A percentile compares a stretch with the other conserved stretches of the same genome.
These are phyloP conservation scores for Drosophila eugracilis DNA, from an alignment of 1,140 invertebrate species.

Conservation along the genomic window DNA sequence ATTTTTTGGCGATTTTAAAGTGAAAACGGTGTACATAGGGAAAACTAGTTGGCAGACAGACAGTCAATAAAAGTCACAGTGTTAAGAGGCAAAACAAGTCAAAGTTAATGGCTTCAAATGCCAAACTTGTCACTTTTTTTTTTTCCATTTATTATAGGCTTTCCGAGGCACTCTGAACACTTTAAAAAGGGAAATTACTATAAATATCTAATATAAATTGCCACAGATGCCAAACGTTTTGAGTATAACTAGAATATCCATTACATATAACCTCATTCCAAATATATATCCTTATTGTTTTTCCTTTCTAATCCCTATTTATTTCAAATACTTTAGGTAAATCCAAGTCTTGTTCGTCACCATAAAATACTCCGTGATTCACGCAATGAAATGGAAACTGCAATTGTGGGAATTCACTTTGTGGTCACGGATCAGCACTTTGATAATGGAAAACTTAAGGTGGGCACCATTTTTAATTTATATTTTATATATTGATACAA, in stretches of 20 bases:
- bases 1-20: conserved; percentile 7
- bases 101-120: not conserved
- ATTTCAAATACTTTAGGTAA: conserved; percentile 56
- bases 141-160: not conserved
- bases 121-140: too few relatives aligned
- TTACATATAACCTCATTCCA: not conserved
- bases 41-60: conserved; percentile 40
- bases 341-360: conserved; percentile 77
- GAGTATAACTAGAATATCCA: not conserved
- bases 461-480: conserved; percentile 29
- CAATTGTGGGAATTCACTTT: conserved; percentile 86
- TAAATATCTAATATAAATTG: too few relatives aligned
- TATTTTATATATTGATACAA: too few relatives aligned
- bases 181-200: too few relatives aligned
- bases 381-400: conserved; percentile 81
- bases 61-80: conserved; percentile 46
- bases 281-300: not conserved
- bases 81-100: not conserved
- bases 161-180: not conserved
- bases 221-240: not conserved
- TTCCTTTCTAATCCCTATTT: not conserved
- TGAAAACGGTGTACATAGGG: conserved; percentile 1
- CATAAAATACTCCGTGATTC: conserved; percentile 73
- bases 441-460: conserved; percentile 86
- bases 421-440: conserved; percentile 86